Evolutionary conservation across 2,888 invertebrate genomes (phyloP), one percentile per base, ranked within the genome.

Genomic region (Anthrax anthrax): DNA sequence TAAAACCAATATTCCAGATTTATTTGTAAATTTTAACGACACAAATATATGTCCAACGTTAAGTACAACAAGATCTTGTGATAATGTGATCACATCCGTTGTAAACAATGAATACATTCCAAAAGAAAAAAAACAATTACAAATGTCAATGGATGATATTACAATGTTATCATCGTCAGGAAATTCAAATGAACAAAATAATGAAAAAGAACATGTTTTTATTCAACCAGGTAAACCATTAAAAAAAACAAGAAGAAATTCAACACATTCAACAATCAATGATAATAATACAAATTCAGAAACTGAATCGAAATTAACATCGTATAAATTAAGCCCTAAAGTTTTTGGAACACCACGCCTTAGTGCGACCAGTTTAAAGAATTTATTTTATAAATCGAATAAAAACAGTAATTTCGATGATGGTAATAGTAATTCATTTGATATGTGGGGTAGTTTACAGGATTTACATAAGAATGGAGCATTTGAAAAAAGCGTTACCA

Each of bases 271-370:
- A 8, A 32, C 9, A 32, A 9, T 12, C 1, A 13, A 36, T 36
- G n/a, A 6, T 3, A 36, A 36, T 16, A 16, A n/a, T 36, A 16
- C 2, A 16, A 19, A 44, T 37, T 23, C 32, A 48, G 29, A 44
- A 38, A 23, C 32, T 48, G 59, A 65, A 37, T 34, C 36, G 49
- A 59, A 65, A 47, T 47, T 63, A 23, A 52, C 65, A 42, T 62
- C 61, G 47, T 71, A 75, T 52, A 79, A 79, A 58, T 64, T 80
- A 16, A 80, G 80, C 57, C 78, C 80, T 1, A 81, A 81, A 67
- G 79, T 78, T 29, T 80, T 77, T 58, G 71, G 72, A n/a, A 56
- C 71, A 5, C 62, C 74, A 0, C 50, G 53, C 47, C 51, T 59
- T 56, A 53, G 51, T n/a, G 51, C 60, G 58, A 49, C 55, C 60